phyloP scores from a whole-genome alignment of 2,888 invertebrate genomes.

The Apotomis capreana region DNA sequence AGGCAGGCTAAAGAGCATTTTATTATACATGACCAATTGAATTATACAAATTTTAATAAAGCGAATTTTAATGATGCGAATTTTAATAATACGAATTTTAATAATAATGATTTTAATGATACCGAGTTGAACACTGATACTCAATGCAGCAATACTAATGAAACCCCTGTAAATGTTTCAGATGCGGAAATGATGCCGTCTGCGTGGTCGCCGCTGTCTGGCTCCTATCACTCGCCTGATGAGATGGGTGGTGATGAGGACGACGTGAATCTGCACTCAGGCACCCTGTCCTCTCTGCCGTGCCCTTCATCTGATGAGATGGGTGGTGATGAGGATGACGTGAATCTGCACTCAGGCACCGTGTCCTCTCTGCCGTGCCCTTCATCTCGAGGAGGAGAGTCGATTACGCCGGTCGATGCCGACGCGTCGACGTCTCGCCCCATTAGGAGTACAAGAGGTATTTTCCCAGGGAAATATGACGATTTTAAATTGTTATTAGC shows the following conservation, averaged over 20 bases:
- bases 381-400: no score
- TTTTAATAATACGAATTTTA: background rate
- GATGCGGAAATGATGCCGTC: conserved; percentile 1
- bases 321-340: conserved; percentile 5
- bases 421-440: no score
- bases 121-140: background rate
- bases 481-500: no score
- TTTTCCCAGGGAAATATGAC: no score
- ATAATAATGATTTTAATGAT: background rate
- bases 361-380: no score
- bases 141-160: background rate
- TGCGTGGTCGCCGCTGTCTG: conserved; percentile 12
- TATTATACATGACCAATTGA: conserved; percentile 2
- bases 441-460: no score
- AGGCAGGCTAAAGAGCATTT: conserved; percentile 9
- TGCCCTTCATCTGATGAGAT: background rate
- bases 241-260: conserved; percentile 5
- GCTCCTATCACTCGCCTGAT: background rate
- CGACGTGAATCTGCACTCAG: no score
- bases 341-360: no score
- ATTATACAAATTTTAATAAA: background rate
- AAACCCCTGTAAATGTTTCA: conserved; percentile 6
- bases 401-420: no score
- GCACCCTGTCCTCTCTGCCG: no score
- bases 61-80: no score